Evolutionary conservation across 1,140 invertebrate species (phyloP), one percentile per base, ranked within the genome.

Genomic region (Cotesia vestalis): DNA sequence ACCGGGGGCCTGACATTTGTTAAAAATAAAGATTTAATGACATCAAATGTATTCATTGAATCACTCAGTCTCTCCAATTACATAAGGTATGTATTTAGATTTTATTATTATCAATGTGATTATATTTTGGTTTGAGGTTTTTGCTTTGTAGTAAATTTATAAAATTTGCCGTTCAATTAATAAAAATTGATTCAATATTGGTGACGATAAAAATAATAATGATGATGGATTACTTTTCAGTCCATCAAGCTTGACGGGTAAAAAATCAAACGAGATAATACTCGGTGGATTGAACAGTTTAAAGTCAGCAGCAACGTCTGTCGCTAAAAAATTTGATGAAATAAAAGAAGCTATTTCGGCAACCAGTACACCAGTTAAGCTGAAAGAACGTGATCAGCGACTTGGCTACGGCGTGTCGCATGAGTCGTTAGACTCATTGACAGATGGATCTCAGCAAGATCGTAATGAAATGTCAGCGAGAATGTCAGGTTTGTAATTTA

Each of bases 331-430:
- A 82, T 92, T 97, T 72, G 95, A 96, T 79, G 95, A 97, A 85
- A 92, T 98, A 79, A 97, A 97, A 83, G 95, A 96, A 82, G 95
- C 94, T 9, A 96, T 97, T 74, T 94, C 93, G 4, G 92, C 93
- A 0, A 95, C 93, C 69, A 92, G 91, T n/a, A 95, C 94, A 34
- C 94, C 94, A 0, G 91, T 94, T 4, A 95, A 95, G 85, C 88
- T 90, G 1, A 87, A 87, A 69, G 86, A 87, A 61, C 81, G 85
- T 3, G 86, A 87, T 11, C 80, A 85, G 71, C 83, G 76, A 78
- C 76, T 86, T 38, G 77, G 73, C 11, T 86, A 85, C 36, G 84
- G 85, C 6, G 38, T 82, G 6, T 87, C 86, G 0, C 85, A 87
- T 4, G 86, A 87, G 69, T 86, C 85, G 2, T 59, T 87, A 1